Evolutionary conservation across 2,113 vertebrate species (phyloP).

Genomic region (Zingel zingel): DNA sequence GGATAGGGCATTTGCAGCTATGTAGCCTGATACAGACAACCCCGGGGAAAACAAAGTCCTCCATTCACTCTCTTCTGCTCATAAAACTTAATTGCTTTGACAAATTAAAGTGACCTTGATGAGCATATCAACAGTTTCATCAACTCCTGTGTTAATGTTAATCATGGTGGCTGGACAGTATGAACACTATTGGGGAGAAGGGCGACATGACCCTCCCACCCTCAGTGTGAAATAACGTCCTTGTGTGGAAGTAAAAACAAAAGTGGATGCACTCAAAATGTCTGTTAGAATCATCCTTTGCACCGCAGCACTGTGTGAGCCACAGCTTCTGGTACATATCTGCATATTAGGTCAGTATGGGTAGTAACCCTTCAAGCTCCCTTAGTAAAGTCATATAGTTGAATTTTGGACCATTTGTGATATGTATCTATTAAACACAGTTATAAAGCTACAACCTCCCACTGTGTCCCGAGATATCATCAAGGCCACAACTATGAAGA

Average conservation of each 20-base stretch:
- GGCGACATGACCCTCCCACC: not conserved
- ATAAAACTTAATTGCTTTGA: constrained; percentile 37
- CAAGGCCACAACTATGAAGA: not conserved
- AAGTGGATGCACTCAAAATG: constrained; percentile 7
- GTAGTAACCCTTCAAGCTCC: not conserved
- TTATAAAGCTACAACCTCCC: not conserved
- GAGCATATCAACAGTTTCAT: constrained; percentile 10
- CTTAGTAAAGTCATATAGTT: not conserved
- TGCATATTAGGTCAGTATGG: constrained; percentile 21
- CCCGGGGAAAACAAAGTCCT: constrained; percentile 4
- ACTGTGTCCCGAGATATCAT: not conserved
- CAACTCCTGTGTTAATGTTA: not conserved
- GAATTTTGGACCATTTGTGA: not conserved
- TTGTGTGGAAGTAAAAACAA: not conserved
- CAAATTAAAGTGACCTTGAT: constrained; percentile 28
- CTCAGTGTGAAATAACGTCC: not conserved
- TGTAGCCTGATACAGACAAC: constrained; percentile 18
- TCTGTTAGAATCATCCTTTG: constrained; percentile 28
- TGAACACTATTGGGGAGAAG: not conserved
- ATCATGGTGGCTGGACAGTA: not conserved
- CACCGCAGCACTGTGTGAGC: not conserved
- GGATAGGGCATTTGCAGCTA: not conserved
- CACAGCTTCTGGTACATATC: constrained; percentile 28
- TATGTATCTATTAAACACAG: not conserved
- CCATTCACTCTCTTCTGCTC: constrained; percentile 16